Percentiles rank a stretch among this genome's conserved stretches.
These are phyloP conservation scores for Ariolimax columbianus DNA, from an alignment of 2,888 invertebrate species.

Conservation along the genomic window DNA sequence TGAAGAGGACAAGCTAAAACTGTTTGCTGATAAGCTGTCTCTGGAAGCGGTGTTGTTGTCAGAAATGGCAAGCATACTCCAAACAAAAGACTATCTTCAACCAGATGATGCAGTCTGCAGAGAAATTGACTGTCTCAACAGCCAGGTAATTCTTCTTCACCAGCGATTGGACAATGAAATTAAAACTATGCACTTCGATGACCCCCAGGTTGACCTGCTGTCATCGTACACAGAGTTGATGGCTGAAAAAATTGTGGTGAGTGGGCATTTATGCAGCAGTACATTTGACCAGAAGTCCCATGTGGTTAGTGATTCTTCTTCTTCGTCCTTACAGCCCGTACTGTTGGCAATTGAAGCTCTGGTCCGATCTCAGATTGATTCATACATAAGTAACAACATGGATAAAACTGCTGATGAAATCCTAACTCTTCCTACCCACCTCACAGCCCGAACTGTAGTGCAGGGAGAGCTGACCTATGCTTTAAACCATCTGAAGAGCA, in stretches of 20 bases:
- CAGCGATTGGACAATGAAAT: conserved; percentile 62
- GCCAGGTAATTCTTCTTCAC: conserved; percentile 54
- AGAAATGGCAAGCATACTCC: conserved; percentile 70
- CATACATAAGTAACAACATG: conserved; percentile 63
- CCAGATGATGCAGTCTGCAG: conserved; percentile 64
- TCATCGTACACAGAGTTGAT: conserved; percentile 88
- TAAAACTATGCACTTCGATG: conserved; percentile 64
- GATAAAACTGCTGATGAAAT: conserved; percentile 62
- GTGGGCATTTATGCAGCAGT: conserved; percentile 69
- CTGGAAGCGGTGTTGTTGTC: conserved; percentile 71
- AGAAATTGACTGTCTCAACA: conserved; percentile 68
- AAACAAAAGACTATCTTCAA: conserved; percentile 62
- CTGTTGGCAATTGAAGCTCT: conserved; percentile 71
- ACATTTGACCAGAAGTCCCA: conserved; percentile 46
- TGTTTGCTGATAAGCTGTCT: conserved; percentile 72
- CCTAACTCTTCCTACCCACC: conserved; percentile 65
- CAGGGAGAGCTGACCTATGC: conserved; percentile 75
- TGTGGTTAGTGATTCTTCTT: conserved; percentile 60
- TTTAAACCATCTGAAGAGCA: conserved; percentile 82
- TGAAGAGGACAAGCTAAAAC: conserved; percentile 51
- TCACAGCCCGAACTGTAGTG: conserved; percentile 65
- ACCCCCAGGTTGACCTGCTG: conserved; percentile 73
- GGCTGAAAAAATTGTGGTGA: conserved; percentile 82
- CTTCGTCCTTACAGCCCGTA: conserved; percentile 62
- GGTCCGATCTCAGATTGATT: conserved; percentile 69